Conservation (phyloP, 2,888 invertebrate genomes). For the Ophion ventricosus region DNA sequence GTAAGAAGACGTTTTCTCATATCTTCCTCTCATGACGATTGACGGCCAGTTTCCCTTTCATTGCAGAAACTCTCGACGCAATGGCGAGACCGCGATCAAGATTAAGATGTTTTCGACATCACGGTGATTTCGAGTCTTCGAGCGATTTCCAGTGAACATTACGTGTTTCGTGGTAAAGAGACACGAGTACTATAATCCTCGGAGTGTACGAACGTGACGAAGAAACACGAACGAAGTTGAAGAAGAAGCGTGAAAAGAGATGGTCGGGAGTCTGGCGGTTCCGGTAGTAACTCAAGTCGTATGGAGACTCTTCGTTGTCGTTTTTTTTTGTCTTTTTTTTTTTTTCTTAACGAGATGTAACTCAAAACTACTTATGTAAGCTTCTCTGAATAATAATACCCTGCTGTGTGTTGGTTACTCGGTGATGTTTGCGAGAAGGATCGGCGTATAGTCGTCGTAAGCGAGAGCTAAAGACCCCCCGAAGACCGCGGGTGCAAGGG, state of each 20-base stretch:
- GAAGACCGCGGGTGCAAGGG: constrained; percentile 10
- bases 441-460: constrained; percentile 39
- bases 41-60: neutral
- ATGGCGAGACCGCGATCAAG: constrained; percentile 30
- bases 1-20: neutral
- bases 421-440: constrained; percentile 39
- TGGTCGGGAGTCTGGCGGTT: constrained; percentile 43
- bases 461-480: constrained; percentile 42
- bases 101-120: constrained; percentile 37
- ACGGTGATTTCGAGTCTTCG: neutral
- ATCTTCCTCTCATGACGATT: constrained; percentile 10
- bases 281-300: constrained; percentile 67
- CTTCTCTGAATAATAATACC: constrained; percentile 63
- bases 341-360: constrained; percentile 71
- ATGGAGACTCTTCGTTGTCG: constrained; percentile 41
- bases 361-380: constrained; percentile 70
- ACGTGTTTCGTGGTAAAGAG: constrained; percentile 19
- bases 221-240: neutral
- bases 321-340: no score
- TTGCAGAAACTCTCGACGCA: neutral
- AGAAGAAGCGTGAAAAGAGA: constrained; percentile 29
- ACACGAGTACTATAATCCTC: constrained; percentile 21
- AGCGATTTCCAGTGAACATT: constrained; percentile 43
- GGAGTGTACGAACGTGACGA: constrained; percentile 29
- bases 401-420: constrained; percentile 30